Evolutionary conservation across 2,113 vertebrate genomes (phyloP).

Genomic region (Lipotes vexillifer): DNA sequence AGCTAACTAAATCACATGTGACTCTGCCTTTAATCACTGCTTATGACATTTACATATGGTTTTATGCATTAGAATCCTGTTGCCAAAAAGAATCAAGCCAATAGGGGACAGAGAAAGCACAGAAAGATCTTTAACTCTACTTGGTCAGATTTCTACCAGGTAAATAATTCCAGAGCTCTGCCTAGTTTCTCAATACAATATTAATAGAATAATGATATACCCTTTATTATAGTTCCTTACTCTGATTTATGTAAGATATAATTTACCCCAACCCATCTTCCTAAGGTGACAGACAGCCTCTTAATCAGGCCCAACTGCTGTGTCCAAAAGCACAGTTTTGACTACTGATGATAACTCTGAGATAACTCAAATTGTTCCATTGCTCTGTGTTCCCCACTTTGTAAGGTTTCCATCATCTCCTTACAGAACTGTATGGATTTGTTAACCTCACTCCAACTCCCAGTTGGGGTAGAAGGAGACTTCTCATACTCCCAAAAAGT

Average conservation of each 20-base stretch:
- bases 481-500: not conserved
- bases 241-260: not conserved
- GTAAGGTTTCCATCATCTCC: not conserved
- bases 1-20: not conserved
- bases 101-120: not conserved
- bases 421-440: not conserved
- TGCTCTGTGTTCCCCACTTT: not conserved
- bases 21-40: not conserved
- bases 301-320: not conserved
- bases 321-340: not conserved
- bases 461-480: not conserved
- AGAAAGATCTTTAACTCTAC: not conserved
- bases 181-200: not conserved
- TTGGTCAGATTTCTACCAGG: not conserved
- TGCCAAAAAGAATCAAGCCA: not conserved
- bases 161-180: not conserved
- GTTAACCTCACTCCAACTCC: not conserved
- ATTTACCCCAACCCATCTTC: not conserved
- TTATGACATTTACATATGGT: not conserved
- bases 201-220: not conserved
- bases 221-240: not conserved
- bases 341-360: not conserved
- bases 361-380: not conserved
- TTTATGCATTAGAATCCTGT: not conserved
- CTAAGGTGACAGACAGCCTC: not conserved